phyloP scores from a whole-genome alignment of 2,113 vertebrate species.

The Rhadina sibilatrix region DNA sequence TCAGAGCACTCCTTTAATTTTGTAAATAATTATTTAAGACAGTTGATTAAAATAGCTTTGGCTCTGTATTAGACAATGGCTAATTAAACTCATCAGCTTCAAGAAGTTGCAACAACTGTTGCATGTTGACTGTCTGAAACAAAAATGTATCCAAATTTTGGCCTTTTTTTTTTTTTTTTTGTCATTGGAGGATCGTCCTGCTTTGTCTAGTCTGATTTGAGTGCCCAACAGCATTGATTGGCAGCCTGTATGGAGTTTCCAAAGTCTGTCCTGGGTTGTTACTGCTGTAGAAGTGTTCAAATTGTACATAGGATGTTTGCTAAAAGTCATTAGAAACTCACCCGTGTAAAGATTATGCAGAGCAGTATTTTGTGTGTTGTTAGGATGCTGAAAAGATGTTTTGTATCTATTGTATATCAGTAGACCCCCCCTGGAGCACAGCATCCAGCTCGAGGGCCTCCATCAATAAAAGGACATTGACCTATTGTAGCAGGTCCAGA shows the following conservation, averaged over 20 bases:
- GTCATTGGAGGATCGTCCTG: neutral
- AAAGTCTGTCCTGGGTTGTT: neutral
- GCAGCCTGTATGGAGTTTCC: neutral
- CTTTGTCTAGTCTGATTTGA: neutral
- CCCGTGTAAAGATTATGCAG: accelerated
- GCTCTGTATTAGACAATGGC: neutral
- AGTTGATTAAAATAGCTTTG: neutral
- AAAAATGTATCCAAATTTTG: neutral
- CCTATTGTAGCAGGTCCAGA: neutral
- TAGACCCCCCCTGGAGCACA: neutral
- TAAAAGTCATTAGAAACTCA: neutral
- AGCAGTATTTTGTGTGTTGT: neutral
- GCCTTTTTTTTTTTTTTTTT: neutral
- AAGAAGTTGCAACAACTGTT: neutral
- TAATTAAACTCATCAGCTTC: neutral
- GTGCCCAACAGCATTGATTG: neutral
- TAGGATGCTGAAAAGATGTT: neutral
- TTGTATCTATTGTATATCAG: neutral
- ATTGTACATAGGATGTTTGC: neutral
- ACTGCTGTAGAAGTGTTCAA: neutral
- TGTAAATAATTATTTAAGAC: neutral
- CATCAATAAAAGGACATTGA: neutral
- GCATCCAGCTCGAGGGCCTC: accelerated
- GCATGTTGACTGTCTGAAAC: neutral
- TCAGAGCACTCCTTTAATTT: neutral